Percentiles rank a stretch among this genome's conserved stretches.
Evolutionary conservation across 1,140 invertebrate genomes (phyloP).

Genomic region (Centruroides sculpturatus): DNA sequence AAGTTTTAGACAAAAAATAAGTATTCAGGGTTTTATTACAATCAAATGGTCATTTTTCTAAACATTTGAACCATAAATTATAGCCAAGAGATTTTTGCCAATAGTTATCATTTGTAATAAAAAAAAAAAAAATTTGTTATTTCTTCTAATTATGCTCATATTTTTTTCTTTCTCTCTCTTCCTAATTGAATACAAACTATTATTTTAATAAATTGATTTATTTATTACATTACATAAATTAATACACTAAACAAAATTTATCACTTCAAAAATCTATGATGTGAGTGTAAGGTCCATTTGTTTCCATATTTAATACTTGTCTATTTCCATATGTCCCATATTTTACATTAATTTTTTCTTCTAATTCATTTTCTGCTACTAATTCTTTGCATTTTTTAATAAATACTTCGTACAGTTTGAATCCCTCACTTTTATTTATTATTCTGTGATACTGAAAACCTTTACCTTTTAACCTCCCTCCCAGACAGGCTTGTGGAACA

Average conservation of each 20-base stretch:
- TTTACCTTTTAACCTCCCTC: constrained; percentile 34
- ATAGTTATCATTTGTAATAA: no score
- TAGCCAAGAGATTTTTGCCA: no score
- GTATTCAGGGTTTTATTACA: no score
- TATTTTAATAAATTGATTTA: no score
- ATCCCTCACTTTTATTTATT: constrained; percentile 29
- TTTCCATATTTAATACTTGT: constrained; percentile 32
- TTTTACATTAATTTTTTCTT: constrained; percentile 19
- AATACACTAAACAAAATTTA: not conserved
- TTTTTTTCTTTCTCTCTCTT: no score
- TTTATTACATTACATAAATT: no score
- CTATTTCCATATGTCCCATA: constrained; percentile 33
- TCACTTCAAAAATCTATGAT: constrained; percentile 26
- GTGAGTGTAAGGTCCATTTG: constrained; percentile 35
- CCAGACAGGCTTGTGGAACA: constrained; percentile 34
- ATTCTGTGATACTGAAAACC: constrained; percentile 34
- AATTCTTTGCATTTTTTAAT: constrained; percentile 22
- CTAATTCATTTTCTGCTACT: constrained; percentile 18
- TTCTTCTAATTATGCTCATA: no score
- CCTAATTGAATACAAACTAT: no score
- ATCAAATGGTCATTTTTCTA: no score
- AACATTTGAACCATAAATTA: no score
- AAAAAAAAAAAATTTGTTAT: no score
- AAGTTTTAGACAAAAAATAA: no score
- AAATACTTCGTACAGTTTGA: constrained; percentile 27